These are phyloP conservation scores for Oxyura jamaicensis DNA, from an alignment of 2,113 vertebrate species.

Conservation along the genomic window DNA sequence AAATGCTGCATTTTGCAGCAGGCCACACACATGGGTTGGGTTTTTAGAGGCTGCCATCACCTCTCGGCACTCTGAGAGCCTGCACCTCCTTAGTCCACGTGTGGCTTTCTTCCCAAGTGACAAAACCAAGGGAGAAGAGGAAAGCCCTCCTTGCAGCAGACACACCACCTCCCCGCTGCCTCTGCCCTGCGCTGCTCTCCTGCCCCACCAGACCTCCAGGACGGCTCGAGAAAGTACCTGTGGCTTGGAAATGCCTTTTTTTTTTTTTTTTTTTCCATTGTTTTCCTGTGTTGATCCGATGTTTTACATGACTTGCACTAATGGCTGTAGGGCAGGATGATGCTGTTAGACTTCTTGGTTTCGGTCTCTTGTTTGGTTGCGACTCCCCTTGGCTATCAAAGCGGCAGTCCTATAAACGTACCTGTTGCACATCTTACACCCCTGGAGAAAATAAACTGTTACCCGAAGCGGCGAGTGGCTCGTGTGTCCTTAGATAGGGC, in stretches of 20 bases:
- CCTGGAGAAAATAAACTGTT: conserved; percentile 68
- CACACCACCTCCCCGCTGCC: too few species aligned
- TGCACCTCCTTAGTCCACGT: neutral
- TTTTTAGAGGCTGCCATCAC: neutral
- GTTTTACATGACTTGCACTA: conserved; percentile 68
- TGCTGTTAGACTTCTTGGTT: conserved; percentile 39
- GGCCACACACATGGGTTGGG: fast-evolving
- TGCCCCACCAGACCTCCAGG: neutral
- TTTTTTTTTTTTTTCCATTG: neutral
- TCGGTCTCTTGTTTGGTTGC: conserved; percentile 13
- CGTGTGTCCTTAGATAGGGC: fast-evolving
- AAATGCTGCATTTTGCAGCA: neutral
- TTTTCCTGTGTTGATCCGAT: conserved; percentile 44
- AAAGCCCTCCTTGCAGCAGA: neutral
- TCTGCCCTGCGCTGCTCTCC: neutral
- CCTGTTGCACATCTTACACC: conserved; percentile 66
- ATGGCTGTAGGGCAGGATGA: conserved; percentile 53
- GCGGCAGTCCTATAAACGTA: conserved; percentile 10
- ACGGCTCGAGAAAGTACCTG: neutral
- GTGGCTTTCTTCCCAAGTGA: neutral
- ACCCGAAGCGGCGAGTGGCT: conserved; percentile 1
- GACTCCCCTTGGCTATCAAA: conserved; percentile 28
- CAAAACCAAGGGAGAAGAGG: neutral
- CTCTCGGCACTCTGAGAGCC: neutral
- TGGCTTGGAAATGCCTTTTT: conserved; percentile 44